A percentile compares a stretch with the other conserved stretches of the same genome.
Evolutionary conservation across 2,797 vertebrate species (phyloP).

Genomic region (Neostethus bicornis): DNA sequence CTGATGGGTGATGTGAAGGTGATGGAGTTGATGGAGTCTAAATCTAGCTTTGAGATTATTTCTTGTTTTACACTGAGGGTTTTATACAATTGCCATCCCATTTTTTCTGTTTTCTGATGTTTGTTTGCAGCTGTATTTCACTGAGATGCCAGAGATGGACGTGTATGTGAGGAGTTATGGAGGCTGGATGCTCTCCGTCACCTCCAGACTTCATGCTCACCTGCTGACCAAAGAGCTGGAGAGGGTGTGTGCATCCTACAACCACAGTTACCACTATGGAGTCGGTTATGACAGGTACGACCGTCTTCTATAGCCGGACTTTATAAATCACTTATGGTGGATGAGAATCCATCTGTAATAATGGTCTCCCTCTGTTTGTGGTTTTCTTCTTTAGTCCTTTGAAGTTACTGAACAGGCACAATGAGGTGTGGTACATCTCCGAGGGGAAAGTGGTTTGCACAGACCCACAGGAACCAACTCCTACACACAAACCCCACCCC

Average conservation of each 20-base stretch:
- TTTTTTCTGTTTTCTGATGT: conserved; percentile 1
- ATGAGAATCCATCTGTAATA: background rate
- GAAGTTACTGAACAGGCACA: conserved; percentile 82
- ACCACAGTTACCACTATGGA: conserved; percentile 78
- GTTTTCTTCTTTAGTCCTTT: conserved; percentile 61
- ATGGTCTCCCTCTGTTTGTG: background rate
- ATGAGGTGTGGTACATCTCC: conserved; percentile 83
- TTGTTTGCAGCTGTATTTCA: conserved; percentile 78
- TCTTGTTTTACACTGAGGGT: no score
- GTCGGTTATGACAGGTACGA: conserved; percentile 81
- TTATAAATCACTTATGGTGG: background rate
- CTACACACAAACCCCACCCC: conserved; percentile 42
- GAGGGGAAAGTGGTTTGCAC: conserved; percentile 73
- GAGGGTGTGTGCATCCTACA: conserved; percentile 69
- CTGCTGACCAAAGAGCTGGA: conserved; percentile 78
- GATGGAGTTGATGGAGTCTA: background rate
- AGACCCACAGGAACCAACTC: conserved; percentile 64
- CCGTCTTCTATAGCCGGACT: background rate
- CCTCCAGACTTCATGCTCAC: conserved; percentile 77
- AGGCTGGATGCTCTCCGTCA: conserved; percentile 83
- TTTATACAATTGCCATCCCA: no score
- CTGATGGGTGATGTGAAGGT: background rate
- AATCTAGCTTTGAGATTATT: no score
- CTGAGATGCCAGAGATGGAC: conserved; percentile 79
- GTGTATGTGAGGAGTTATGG: conserved; percentile 83